Conservation (phyloP, 2,888 invertebrate species). For the Tenthredo mesomela region DNA sequence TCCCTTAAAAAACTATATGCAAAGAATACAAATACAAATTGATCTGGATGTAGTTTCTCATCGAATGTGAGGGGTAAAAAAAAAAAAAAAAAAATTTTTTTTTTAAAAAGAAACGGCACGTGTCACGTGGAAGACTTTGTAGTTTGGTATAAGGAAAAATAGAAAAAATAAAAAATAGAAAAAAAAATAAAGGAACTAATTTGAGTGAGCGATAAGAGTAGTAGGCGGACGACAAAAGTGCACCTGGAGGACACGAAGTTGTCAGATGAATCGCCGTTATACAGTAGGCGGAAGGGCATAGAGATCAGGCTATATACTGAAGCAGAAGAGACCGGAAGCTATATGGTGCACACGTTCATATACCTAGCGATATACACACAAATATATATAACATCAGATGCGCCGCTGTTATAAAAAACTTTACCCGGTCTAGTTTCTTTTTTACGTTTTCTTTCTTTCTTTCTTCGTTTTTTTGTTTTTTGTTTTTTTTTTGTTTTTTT, state of each 20-base stretch:
- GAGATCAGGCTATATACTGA: not conserved
- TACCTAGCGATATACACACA: conserved; percentile 5
- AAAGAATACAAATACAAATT: not conserved
- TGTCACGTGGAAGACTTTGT: not conserved
- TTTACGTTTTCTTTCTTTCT: not conserved
- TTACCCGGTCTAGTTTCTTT: conserved; percentile 18
- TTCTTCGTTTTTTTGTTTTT: too few relatives aligned
- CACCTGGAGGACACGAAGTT: conserved; percentile 38
- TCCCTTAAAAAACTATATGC: not conserved
- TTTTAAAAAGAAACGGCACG: not conserved
- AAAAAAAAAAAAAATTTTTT: too few relatives aligned
- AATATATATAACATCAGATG: conserved; percentile 46
- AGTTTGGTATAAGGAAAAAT: not conserved
- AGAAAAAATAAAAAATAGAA: not conserved
- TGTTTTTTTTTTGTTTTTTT: not conserved
- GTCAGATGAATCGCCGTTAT: conserved; percentile 37
- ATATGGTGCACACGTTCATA: not conserved
- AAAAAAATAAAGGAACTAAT: not conserved
- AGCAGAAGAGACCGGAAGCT: conserved; percentile 43
- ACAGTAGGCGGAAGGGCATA: conserved; percentile 23
- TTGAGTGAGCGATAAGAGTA: not conserved
- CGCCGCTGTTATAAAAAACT: conserved; percentile 45
- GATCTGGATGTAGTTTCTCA: not conserved
- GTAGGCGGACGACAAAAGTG: not conserved
- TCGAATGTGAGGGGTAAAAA: not conserved